A percentile compares a stretch with the other conserved stretches of the same genome.
Evolutionary conservation across 2,113 vertebrate species (phyloP).

Genomic region (Coreoperca whiteheadi): DNA sequence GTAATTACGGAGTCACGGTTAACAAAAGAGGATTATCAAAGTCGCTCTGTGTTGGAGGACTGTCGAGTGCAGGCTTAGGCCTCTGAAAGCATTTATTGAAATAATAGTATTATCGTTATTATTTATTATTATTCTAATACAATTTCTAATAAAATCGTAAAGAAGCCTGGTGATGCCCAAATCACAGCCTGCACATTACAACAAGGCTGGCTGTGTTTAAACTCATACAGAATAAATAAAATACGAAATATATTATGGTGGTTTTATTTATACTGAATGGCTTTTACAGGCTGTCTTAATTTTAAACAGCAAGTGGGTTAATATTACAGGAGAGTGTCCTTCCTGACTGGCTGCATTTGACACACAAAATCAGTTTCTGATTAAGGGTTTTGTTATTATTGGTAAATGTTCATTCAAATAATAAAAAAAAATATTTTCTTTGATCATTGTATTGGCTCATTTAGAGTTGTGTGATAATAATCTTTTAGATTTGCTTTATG

Average conservation of each 20-base stretch:
- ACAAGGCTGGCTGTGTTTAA: background rate
- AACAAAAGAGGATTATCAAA: slow-evolving; percentile 72
- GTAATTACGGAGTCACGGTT: slow-evolving; percentile 68
- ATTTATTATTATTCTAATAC: background rate
- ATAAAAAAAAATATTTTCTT: background rate
- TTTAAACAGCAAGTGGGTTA: background rate
- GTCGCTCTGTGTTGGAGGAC: slow-evolving; percentile 33
- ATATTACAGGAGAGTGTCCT: background rate
- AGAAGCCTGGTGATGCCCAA: background rate
- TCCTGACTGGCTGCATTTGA: background rate
- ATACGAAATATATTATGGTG: background rate
- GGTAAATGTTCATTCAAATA: background rate
- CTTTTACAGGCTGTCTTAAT: background rate
- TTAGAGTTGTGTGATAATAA: background rate
- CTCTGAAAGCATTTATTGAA: slow-evolving; percentile 8
- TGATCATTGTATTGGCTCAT: background rate
- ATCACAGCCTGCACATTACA: background rate
- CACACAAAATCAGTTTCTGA: background rate
- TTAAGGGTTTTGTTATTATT: background rate
- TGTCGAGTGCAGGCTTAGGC: slow-evolving; percentile 19
- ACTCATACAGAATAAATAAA: background rate
- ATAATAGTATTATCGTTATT: background rate
- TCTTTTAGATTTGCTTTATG: background rate
- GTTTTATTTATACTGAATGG: background rate
- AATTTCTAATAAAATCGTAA: background rate